phyloP scores from a whole-genome alignment of 2,797 vertebrate species.

The Neoniphon sammara region DNA sequence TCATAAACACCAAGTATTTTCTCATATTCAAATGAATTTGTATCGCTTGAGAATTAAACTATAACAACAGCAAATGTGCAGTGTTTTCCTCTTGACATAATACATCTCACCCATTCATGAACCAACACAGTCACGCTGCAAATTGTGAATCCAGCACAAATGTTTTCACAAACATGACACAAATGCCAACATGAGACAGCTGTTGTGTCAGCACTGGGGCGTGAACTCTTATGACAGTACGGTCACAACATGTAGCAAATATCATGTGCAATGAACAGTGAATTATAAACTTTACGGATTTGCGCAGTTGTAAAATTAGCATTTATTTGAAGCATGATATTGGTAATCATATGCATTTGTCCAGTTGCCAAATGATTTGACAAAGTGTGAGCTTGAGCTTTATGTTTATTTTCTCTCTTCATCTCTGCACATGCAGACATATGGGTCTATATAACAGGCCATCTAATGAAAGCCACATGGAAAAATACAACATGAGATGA shows the following conservation, averaged over 20 bases:
- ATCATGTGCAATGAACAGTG: background rate
- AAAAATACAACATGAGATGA: slow-evolving; percentile 3
- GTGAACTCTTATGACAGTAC: too few relatives aligned
- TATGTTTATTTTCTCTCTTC: background rate
- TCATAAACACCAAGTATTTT: too few relatives aligned
- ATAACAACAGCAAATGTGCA: background rate
- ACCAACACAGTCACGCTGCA: background rate
- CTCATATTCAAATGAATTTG: too few relatives aligned
- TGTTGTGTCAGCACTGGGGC: background rate
- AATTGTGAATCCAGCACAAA: background rate
- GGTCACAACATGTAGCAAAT: background rate
- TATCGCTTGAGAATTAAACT: too few relatives aligned
- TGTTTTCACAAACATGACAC: background rate
- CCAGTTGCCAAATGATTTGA: slow-evolving; percentile 10
- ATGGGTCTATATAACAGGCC: background rate
- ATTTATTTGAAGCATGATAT: slow-evolving; percentile 1
- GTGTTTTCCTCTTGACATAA: background rate
- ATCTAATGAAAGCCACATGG: slow-evolving; percentile 6
- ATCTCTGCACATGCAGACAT: slow-evolving; percentile 1
- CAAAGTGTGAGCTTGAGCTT: slow-evolving; percentile 2
- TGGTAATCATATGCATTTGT: slow-evolving; percentile 1
- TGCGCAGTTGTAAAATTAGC: background rate
- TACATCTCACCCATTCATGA: background rate
- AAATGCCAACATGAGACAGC: slow-evolving; percentile 1
- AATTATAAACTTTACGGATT: background rate